Conservation (phyloP, 2,888 invertebrate species). For the Cataglyphis cursor region DNA sequence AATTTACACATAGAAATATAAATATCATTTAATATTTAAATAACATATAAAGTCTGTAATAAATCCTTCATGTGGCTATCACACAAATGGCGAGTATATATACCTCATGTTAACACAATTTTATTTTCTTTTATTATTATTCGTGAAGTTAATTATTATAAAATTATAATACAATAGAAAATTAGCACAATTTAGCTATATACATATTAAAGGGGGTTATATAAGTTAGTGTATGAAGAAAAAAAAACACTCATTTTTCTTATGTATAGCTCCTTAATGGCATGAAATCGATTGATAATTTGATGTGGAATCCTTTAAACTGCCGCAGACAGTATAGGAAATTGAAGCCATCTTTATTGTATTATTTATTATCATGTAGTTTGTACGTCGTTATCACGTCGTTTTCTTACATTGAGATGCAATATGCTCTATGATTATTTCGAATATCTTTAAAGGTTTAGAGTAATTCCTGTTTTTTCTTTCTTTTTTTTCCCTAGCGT, state of each 20-base stretch:
- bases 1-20: constrained; percentile 79
- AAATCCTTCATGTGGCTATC: constrained; percentile 70
- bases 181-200: background rate
- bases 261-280: constrained; percentile 9
- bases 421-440: background rate
- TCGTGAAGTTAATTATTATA: constrained; percentile 16
- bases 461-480: background rate
- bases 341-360: constrained; percentile 20
- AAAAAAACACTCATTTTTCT: background rate
- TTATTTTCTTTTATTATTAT: background rate
- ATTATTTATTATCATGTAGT: background rate
- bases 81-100: constrained; percentile 44
- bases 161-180: constrained; percentile 6
- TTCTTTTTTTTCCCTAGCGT: background rate
- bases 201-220: background rate
- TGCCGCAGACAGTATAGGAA: constrained; percentile 13
- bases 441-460: background rate
- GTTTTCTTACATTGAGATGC: background rate
- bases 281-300: background rate
- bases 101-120: constrained; percentile 3
- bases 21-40: constrained; percentile 80
- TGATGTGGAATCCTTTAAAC: constrained; percentile 36
- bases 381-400: no score
- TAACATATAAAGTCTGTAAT: constrained; percentile 81
- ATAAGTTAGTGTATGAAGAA: background rate